A percentile compares a stretch with the other conserved stretches of the same genome.
These are phyloP conservation scores for Maconellicoccus hirsutus DNA, from an alignment of 1,140 invertebrate genomes.

Conservation along the genomic window DNA sequence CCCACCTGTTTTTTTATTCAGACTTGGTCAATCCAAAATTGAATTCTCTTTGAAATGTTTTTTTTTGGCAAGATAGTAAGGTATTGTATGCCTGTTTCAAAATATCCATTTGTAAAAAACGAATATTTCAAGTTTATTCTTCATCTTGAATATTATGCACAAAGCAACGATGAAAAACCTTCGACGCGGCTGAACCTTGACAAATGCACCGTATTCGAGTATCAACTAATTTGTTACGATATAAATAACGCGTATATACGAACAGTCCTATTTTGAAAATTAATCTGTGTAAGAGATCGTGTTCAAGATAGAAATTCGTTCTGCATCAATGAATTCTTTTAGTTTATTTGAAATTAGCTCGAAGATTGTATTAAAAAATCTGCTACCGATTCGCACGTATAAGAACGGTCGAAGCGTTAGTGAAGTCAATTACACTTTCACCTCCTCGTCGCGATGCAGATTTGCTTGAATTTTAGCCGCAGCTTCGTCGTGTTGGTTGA, in stretches of 20 bases:
- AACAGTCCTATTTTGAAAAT: conserved; percentile 8
- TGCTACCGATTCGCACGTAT: conserved; percentile 19
- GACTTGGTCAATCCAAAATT: too few species aligned
- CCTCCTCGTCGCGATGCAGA: too few species aligned
- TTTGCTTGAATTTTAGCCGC: too few species aligned
- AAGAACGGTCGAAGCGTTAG: not conserved
- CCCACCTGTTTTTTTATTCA: too few species aligned
- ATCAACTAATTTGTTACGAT: conserved; percentile 15
- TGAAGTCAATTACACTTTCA: not conserved
- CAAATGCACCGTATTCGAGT: conserved; percentile 14
- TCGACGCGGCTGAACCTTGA: conserved; percentile 10
- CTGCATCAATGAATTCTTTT: not conserved
- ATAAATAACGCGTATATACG: conserved; percentile 18
- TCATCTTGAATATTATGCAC: not conserved
- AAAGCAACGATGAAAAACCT: conserved; percentile 17
- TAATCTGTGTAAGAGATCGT: not conserved
- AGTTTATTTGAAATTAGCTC: not conserved
- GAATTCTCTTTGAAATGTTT: too few species aligned
- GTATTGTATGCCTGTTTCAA: too few species aligned
- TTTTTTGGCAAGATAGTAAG: too few species aligned
- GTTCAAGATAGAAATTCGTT: conserved; percentile 3
- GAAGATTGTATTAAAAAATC: not conserved
- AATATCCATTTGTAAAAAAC: too few species aligned
- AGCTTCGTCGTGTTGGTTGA: too few species aligned
- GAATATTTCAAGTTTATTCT: too few species aligned